Conservation (phyloP, 2,888 invertebrate genomes). For the Cerastis leucographa region DNA sequence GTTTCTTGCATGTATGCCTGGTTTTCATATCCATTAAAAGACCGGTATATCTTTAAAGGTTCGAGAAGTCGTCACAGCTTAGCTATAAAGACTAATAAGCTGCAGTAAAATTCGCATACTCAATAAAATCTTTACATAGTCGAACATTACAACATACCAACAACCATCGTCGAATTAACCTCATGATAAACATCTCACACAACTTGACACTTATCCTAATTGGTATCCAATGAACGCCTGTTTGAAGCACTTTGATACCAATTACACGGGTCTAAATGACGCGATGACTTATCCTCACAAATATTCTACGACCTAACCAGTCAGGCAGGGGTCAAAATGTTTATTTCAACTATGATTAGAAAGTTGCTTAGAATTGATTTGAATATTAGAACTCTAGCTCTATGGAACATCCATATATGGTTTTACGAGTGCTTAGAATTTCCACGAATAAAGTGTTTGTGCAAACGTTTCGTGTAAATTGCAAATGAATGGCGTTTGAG, state of each 20-base stretch:
- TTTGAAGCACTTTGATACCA: constrained; percentile 26
- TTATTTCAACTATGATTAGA: constrained; percentile 49
- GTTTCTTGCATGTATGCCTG: background rate
- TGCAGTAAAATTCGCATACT: background rate
- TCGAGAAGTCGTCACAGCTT: background rate
- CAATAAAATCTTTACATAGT: constrained; percentile 6
- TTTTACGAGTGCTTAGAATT: constrained; percentile 21
- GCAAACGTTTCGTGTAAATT: constrained; percentile 18
- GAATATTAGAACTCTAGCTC: constrained; percentile 47
- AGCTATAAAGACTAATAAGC: background rate
- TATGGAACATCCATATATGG: constrained; percentile 30
- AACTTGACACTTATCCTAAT: constrained; percentile 22
- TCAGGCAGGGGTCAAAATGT: constrained; percentile 50
- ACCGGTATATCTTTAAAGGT: background rate
- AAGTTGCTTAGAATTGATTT: constrained; percentile 60
- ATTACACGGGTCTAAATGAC: constrained; percentile 36
- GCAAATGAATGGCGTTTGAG: constrained; percentile 17
- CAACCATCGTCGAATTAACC: constrained; percentile 3
- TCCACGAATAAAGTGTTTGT: constrained; percentile 18
- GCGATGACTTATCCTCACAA: constrained; percentile 30
- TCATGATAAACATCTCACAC: constrained; percentile 1
- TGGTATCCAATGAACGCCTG: constrained; percentile 18
- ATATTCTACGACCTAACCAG: constrained; percentile 42
- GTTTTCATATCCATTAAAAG: background rate
- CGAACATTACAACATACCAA: constrained; percentile 14